Base-by-base conservation (phyloP, 1,140 invertebrate genomes). In the Trichonephila clavata region DNA sequence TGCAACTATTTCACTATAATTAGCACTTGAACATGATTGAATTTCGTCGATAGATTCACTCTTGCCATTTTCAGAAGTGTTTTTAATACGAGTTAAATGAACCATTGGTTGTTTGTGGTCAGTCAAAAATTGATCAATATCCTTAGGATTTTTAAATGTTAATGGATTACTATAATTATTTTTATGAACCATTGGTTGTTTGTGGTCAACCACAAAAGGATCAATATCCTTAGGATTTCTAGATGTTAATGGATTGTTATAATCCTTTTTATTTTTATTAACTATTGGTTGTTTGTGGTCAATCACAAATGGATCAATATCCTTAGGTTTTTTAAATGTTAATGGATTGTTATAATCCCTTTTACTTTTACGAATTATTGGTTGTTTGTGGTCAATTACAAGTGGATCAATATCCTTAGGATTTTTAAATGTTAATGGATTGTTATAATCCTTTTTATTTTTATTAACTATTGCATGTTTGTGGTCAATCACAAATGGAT, bases 81-180 rank as follows among this genome's bases (percentile, higher is more conserved):
- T 50, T 20, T 43, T n/a, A 24, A 87, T 14, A 8, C 60, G 59
- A 13, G 24, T 39, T 57, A 87, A 65, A 39, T 27, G 27, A 18
- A 87, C 86, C 13, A 7, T 20, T 63, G 86, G 86, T 20, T 87
- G 86, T 32, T 63, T 63, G 27, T 87, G 60, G 8, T 63, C 24
- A 32, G 32, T 32, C 32, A 87, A 39, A 87, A 87, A 87, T 57
- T 63, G 59, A 1, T 87, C 16, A 18, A 87, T 63, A 20, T 87
- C 86, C 65, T 63, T 39, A 21, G 60, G 32, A 21, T 13, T 5
- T 32, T 50, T 83, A 27, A 68, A 24, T n/a, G 65, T 68, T 68
- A 68, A 24, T 3, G n/a, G 3, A 14, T n/a, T 10, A 68, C 24
- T n/a, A 21, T 68, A 10, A 24, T 68, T 20, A n/a, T 7, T n/a